These are phyloP conservation scores for Acleris laterana DNA, from an alignment of 2,888 invertebrate species.

Conservation along the genomic window DNA sequence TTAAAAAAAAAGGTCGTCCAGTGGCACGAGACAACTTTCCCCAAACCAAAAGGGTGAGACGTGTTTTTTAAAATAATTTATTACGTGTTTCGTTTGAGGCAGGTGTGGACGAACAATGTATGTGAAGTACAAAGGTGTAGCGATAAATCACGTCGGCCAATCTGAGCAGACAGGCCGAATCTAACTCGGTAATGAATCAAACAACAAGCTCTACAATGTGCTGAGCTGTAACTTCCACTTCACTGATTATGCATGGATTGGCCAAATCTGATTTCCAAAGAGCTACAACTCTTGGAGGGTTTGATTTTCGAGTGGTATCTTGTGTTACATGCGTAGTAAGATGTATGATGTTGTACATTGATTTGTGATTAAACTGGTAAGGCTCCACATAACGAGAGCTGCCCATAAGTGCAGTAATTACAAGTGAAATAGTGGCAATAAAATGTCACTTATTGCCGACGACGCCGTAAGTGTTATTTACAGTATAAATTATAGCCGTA, in stretches of 20 bases:
- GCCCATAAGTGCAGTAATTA: slow-evolving; percentile 39
- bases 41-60: slow-evolving; percentile 61
- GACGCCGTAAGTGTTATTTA: slow-evolving; percentile 38
- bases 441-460: slow-evolving; percentile 41
- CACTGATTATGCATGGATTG: slow-evolving; percentile 36
- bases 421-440: slow-evolving; percentile 44
- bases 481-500: slow-evolving; percentile 40
- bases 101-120: slow-evolving; percentile 61
- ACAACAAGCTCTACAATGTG: slow-evolving; percentile 24
- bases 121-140: slow-evolving; percentile 45
- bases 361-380: slow-evolving; percentile 20
- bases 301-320: slow-evolving; percentile 15
- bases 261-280: slow-evolving; percentile 23
- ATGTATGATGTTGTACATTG: slow-evolving; percentile 12
- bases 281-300: slow-evolving; percentile 2
- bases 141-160: slow-evolving; percentile 49
- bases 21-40: slow-evolving; percentile 62
- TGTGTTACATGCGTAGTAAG: slow-evolving; percentile 5
- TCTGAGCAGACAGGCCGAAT: slow-evolving; percentile 43
- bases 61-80: slow-evolving; percentile 73
- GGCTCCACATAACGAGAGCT: slow-evolving; percentile 20
- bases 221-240: slow-evolving; percentile 29
- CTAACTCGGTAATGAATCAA: slow-evolving; percentile 40
- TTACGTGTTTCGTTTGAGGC: slow-evolving; percentile 71
- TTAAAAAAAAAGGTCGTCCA: slow-evolving; percentile 16